phyloP scores from a whole-genome alignment of 2,888 invertebrate species.

The Watsonalla binaria region DNA sequence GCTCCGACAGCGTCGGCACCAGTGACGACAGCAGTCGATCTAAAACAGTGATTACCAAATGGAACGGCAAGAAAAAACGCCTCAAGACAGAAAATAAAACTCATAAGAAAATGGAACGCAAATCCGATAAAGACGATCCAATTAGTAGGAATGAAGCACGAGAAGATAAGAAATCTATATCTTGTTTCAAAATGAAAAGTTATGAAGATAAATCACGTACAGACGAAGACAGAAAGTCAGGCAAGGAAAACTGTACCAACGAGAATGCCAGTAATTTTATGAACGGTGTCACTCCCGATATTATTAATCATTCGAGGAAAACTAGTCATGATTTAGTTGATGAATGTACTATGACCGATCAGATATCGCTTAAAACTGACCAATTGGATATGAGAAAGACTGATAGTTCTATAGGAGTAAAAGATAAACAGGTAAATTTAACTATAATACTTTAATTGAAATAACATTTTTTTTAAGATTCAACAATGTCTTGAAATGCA shows the following conservation, averaged over 20 bases:
- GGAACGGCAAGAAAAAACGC: constrained; percentile 72
- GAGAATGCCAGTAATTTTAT: constrained; percentile 67
- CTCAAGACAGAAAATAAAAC: constrained; percentile 51
- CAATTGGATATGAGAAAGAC: constrained; percentile 54
- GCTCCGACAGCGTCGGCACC: constrained; percentile 59
- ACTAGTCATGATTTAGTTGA: constrained; percentile 55
- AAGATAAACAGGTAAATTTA: constrained; percentile 53
- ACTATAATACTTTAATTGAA: neutral
- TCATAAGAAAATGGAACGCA: constrained; percentile 39
- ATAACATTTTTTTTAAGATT: neutral
- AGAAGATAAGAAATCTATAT: constrained; percentile 66
- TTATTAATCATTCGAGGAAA: constrained; percentile 63
- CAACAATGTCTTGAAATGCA: too few species aligned
- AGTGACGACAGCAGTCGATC: constrained; percentile 67
- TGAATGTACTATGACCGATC: constrained; percentile 56
- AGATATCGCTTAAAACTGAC: constrained; percentile 41
- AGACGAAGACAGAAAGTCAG: constrained; percentile 57
- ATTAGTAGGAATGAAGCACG: constrained; percentile 57
- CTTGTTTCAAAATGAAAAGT: constrained; percentile 73
- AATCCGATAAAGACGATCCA: constrained; percentile 52
- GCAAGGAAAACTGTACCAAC: constrained; percentile 64
- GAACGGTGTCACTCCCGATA: constrained; percentile 54
- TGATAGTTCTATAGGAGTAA: constrained; percentile 55
- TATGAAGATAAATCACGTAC: constrained; percentile 61
- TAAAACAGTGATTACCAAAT: constrained; percentile 53